Conservation (phyloP, 2,113 vertebrate genomes). For the Siphamia tubifer region DNA sequence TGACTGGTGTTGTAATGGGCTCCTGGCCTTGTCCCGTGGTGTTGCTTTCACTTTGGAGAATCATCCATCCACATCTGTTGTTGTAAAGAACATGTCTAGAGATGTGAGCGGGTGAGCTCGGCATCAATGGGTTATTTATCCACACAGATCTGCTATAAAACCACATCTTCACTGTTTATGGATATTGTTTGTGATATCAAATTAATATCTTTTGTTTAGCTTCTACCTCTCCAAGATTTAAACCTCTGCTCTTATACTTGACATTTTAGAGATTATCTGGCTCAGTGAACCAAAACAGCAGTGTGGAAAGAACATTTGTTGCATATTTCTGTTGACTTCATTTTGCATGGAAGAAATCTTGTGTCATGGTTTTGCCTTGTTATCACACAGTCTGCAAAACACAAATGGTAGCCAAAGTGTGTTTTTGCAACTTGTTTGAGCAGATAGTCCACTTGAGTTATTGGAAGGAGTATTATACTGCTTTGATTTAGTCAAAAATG, state of each 20-base stretch:
- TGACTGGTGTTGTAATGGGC: constrained; percentile 63
- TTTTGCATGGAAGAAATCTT: neutral
- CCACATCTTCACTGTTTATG: constrained; percentile 1
- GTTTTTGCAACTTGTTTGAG: neutral
- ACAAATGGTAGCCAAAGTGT: neutral
- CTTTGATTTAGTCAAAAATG: too few relatives aligned
- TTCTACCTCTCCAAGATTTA: neutral
- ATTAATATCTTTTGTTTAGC: neutral
- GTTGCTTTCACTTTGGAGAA: constrained; percentile 23
- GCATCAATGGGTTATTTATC: neutral
- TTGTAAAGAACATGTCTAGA: neutral
- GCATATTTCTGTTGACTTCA: neutral
- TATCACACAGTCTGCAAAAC: neutral
- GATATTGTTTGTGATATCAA: neutral
- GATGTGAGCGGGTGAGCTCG: neutral
- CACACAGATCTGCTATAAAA: neutral
- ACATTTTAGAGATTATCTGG: neutral
- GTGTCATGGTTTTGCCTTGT: neutral
- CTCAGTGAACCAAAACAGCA: neutral
- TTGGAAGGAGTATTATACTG: neutral
- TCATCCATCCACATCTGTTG: constrained; percentile 47
- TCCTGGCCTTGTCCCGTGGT: constrained; percentile 14
- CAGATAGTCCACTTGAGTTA: too few relatives aligned
- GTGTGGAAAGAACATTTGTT: constrained; percentile 2
- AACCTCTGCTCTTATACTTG: neutral